Evolutionary conservation across 2,888 invertebrate species (phyloP).

Genomic region (Colostygia pectinataria): DNA sequence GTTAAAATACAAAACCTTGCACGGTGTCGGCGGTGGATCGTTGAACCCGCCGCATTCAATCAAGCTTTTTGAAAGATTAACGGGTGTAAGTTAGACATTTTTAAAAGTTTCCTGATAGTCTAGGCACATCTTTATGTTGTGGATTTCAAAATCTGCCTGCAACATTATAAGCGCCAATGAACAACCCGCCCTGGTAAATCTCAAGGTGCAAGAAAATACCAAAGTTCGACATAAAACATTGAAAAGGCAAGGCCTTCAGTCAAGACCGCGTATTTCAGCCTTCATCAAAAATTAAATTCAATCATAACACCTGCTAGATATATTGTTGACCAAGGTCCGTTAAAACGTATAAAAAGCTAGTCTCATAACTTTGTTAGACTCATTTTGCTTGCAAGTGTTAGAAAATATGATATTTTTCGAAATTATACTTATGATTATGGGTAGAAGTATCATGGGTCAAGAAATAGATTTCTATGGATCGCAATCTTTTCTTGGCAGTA

Average conservation of each 20-base stretch:
- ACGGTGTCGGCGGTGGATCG: too few relatives aligned
- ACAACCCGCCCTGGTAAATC: too few relatives aligned
- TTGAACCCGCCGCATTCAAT: too few relatives aligned
- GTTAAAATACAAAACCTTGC: too few relatives aligned
- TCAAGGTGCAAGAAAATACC: slow-evolving; percentile 8
- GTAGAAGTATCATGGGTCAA: slow-evolving; percentile 37
- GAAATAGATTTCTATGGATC: slow-evolving; percentile 65
- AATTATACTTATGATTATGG: slow-evolving; percentile 19
- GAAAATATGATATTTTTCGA: slow-evolving; percentile 22
- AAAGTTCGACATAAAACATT: slow-evolving; percentile 24
- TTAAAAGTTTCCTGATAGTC: too few relatives aligned
- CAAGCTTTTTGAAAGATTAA: too few relatives aligned
- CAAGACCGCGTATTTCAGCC: slow-evolving; percentile 50
- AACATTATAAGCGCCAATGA: too few relatives aligned
- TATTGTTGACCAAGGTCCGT: slow-evolving; percentile 56
- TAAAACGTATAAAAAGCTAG: slow-evolving; percentile 54
- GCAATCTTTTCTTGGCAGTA: slow-evolving; percentile 34
- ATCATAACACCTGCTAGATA: slow-evolving; percentile 80
- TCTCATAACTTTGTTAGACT: not conserved
- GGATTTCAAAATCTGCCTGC: too few relatives aligned
- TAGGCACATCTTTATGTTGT: too few relatives aligned
- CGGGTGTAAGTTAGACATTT: too few relatives aligned
- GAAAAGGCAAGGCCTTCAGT: slow-evolving; percentile 44
- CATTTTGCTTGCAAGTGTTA: slow-evolving; percentile 15
- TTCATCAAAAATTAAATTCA: slow-evolving; percentile 74